A percentile compares a stretch with the other conserved stretches of the same genome.
These are phyloP conservation scores for Aplysina aerophoba DNA, from an alignment of 37 sponge, comb jelly and placozoan genomes.

Conservation along the genomic window DNA sequence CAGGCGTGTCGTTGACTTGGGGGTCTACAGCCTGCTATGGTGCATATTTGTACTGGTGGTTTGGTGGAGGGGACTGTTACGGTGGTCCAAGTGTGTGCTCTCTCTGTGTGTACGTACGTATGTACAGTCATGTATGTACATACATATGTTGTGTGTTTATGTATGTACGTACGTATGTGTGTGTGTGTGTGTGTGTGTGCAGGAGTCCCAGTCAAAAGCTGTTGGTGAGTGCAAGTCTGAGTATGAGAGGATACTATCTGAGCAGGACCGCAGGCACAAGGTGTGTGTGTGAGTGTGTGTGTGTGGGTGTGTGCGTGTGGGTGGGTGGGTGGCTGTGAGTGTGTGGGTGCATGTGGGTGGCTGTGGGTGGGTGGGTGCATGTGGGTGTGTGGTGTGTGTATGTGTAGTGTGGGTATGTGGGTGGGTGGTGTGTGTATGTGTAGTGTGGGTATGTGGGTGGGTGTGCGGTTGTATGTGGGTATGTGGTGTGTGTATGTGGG, in stretches of 20 bases:
- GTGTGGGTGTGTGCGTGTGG: background rate
- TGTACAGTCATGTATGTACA: background rate
- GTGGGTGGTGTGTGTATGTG: background rate
- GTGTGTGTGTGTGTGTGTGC: background rate
- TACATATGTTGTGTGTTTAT: background rate
- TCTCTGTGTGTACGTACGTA: background rate
- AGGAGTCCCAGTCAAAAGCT: conserved; percentile 38
- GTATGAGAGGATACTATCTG: conserved; percentile 38
- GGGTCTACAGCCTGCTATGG: too few relatives aligned
- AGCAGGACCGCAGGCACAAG: conserved; percentile 42
- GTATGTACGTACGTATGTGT: background rate
- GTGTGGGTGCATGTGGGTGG: background rate
- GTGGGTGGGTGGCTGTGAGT: background rate
- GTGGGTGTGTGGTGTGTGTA: background rate
- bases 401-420: too few relatives aligned
- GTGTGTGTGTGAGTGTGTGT: conserved; percentile 27
- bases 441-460: background rate
- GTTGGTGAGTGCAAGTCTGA: conserved; percentile 34
- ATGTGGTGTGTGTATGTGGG: background rate
- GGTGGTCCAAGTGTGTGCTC: background rate
- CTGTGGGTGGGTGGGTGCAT: too few relatives aligned
- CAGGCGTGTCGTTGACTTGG: too few relatives aligned
- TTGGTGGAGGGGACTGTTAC: too few relatives aligned
- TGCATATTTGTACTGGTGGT: too few relatives aligned
- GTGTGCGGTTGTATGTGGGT: background rate